Evolutionary conservation across 2,113 vertebrate species (phyloP).

Genomic region (Coryphaenoides rupestris): DNA sequence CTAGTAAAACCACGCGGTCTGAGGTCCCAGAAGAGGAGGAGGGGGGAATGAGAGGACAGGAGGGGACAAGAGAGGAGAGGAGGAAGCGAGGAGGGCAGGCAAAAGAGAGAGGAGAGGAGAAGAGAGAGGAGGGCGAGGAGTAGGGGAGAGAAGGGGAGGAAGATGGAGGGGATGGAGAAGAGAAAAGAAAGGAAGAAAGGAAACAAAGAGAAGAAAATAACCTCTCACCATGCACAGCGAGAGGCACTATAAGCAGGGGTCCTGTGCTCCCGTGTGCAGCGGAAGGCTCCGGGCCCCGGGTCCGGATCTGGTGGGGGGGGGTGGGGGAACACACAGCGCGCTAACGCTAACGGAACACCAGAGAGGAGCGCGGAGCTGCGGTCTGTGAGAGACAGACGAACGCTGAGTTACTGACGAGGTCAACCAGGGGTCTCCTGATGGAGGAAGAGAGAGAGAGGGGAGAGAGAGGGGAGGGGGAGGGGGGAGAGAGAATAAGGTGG

Average conservation of each 20-base stretch:
- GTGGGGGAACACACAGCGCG: slow-evolving; percentile 19
- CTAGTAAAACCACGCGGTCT: slow-evolving; percentile 66
- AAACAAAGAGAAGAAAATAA: slow-evolving; percentile 23
- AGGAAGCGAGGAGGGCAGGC: slow-evolving; percentile 34
- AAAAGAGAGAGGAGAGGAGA: slow-evolving; percentile 40
- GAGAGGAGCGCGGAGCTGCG: not conserved
- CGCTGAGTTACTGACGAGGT: slow-evolving; percentile 28
- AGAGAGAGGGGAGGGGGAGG: too few species aligned
- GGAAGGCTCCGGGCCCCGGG: slow-evolving; percentile 26
- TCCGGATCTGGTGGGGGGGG: slow-evolving; percentile 15
- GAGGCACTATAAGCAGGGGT: slow-evolving; percentile 37
- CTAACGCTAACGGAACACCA: slow-evolving; percentile 27
- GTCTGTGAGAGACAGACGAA: slow-evolving; percentile 33
- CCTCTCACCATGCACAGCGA: slow-evolving; percentile 32
- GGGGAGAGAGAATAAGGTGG: too few species aligned
- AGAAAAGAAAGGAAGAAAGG: not conserved
- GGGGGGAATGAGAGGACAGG: slow-evolving; percentile 30
- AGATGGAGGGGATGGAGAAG: slow-evolving; percentile 17
- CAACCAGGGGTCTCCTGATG: slow-evolving; percentile 12
- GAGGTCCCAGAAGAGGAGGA: slow-evolving; percentile 60
- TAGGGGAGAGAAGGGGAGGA: not conserved
- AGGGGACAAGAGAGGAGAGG: slow-evolving; percentile 16
- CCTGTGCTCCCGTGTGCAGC: slow-evolving; percentile 21
- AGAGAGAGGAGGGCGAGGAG: not conserved
- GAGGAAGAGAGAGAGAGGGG: too few species aligned